Base-by-base conservation (phyloP, 92 coral and sea anemone genomes). In the Palythoa grandiflora region DNA sequence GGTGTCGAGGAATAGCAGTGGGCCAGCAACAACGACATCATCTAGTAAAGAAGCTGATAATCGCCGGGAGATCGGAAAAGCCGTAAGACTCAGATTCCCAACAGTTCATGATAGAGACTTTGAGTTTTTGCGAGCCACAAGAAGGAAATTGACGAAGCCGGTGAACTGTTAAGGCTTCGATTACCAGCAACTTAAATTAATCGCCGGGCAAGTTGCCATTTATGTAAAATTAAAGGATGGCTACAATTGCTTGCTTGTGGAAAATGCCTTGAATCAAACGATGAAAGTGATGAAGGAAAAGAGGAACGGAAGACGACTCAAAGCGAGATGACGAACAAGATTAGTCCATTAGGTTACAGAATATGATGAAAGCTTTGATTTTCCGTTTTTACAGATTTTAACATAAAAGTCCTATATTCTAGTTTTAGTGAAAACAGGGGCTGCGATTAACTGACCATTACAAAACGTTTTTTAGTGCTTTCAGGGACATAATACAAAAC, bases 141-240 rank as follows among this genome's bases (percentile, higher is more conserved):
- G 95, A 59, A 74, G 95, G 66, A 80, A 84, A 38, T 38, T 91
- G 21, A 44, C 91, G 11, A 89, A 85, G 39, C 89, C 89, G 5
- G 88, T 91, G 1, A 87, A 50, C 35, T 81, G 84, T 53, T 68
- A 78, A 13, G 84, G 71, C 13, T 90, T 39, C 71, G 75, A 81
- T 40, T 89, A 53, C 61, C 83, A 89, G 74, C 91, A 92, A 44
- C 48, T 90, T 12, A 92, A n/a, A 68, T 84, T 90, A 50, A 35
- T 92, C 51, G 90, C 94, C 2, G 94, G 92, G 14, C 92, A 92
- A 89, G 94, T 90, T 21, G 38, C 86, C 2, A 90, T 90, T 59
- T 90, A 90, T 47, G 65, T 89, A 0, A 89, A 85, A 37, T 13
- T 89, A 13, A 89, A 89, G n/a, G n/a, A 89, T 85, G 92, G 92